Conservation (phyloP, 2,797 vertebrate species). For the Oreonectes daqikongensis region DNA sequence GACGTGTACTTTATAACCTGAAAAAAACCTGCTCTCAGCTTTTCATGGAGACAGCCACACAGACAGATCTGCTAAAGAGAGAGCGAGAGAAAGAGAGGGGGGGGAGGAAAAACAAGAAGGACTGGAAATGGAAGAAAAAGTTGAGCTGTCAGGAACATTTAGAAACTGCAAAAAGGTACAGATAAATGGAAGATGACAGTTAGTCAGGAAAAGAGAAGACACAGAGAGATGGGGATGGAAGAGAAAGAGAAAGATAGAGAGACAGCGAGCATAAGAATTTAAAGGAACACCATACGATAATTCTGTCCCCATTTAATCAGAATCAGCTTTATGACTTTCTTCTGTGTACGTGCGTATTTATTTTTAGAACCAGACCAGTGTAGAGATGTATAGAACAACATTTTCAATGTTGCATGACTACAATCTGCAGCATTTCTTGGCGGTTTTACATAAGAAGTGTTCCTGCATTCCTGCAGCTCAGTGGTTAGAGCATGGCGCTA, state of each 20-base stretch:
- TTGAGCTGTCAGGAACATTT: constrained; percentile 35
- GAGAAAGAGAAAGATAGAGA: neutral
- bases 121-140: constrained; percentile 6
- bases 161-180: constrained; percentile 7
- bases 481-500: too few relatives aligned
- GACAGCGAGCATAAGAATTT: constrained; percentile 1
- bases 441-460: neutral
- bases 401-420: neutral
- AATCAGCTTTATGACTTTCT: too few relatives aligned
- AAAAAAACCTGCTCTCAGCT: constrained; percentile 46
- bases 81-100: neutral
- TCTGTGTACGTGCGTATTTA: too few relatives aligned
- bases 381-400: neutral
- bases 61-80: constrained; percentile 1
- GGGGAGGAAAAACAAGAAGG: neutral
- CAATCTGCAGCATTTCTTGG: neutral
- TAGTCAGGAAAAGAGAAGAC: neutral
- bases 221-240: constrained; percentile 4
- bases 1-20: constrained; percentile 22
- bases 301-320: neutral
- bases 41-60: constrained; percentile 16
- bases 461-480: too few relatives aligned
- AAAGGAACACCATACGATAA: neutral
- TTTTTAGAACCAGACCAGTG: too few relatives aligned
- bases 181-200: constrained; percentile 16